Percentiles rank a stretch among this genome's conserved stretches.
Conservation (phyloP, 2,797 vertebrate genomes). For the Rhinophrynus dorsalis region DNA sequence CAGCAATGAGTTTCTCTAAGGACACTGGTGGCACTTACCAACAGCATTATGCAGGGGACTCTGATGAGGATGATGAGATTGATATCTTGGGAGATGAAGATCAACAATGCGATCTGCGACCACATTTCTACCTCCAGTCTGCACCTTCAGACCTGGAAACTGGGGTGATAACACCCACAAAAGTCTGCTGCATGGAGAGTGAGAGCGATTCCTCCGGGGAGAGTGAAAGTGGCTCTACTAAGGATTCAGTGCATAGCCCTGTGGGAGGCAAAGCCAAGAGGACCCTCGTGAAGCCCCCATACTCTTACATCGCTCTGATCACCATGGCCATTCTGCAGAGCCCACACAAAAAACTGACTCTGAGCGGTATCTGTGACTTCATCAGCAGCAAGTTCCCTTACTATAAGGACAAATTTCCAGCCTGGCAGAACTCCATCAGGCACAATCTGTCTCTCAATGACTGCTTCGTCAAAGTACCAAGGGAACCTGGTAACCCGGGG, state of each 20-base stretch:
- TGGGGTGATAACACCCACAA: conserved; percentile 54
- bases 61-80: conserved; percentile 62
- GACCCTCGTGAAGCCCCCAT: conserved; percentile 80
- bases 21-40: neutral
- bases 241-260: neutral
- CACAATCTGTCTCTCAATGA: conserved; percentile 84
- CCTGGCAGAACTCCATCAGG: conserved; percentile 85
- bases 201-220: conserved; percentile 62
- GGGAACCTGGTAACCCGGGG: conserved; percentile 85
- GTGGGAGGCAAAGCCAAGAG: conserved; percentile 51
- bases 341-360: conserved; percentile 82
- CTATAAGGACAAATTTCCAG: conserved; percentile 85
- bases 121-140: conserved; percentile 13
- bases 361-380: conserved; percentile 89
- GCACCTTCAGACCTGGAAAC: conserved; percentile 45
- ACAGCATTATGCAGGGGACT: conserved; percentile 20
- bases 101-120: conserved; percentile 42
- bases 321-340: conserved; percentile 91
- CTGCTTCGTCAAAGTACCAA: conserved; percentile 82
- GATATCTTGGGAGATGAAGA: conserved; percentile 70
- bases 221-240: neutral
- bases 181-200: conserved; percentile 56
- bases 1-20: conserved; percentile 9
- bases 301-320: conserved; percentile 91
- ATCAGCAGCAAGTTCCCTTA: conserved; percentile 89